Percentiles rank a stretch among this genome's conserved stretches.
These are phyloP conservation scores for Cichlasoma orientale DNA, from an alignment of 2,797 vertebrate genomes.

Conservation along the genomic window DNA sequence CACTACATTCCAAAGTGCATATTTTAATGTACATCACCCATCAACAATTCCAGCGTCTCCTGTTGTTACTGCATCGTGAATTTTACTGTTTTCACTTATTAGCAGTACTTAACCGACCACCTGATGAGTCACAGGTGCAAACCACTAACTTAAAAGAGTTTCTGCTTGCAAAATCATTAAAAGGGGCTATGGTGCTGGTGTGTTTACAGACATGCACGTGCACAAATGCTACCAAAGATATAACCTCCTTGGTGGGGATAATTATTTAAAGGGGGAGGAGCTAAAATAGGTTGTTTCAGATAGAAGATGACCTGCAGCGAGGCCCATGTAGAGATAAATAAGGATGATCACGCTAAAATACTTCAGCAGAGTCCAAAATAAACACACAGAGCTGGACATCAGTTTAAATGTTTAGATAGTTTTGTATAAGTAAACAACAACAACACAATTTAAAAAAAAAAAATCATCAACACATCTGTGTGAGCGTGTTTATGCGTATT, in stretches of 20 bases:
- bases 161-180: background rate
- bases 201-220: no score
- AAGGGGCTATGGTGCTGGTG: background rate
- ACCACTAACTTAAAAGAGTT: background rate
- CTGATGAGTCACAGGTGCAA: fast-evolving
- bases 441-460: fast-evolving
- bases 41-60: background rate
- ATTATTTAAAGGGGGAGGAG: background rate
- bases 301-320: background rate
- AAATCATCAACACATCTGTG: background rate
- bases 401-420: background rate
- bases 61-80: background rate
- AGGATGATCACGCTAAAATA: background rate
- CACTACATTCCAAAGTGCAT: background rate
- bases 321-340: no score
- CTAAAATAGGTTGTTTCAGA: background rate
- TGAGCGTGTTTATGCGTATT: background rate
- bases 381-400: background rate
- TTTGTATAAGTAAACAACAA: background rate
- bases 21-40: background rate
- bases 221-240: no score
- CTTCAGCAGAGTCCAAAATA: background rate
- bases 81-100: background rate
- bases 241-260: no score
- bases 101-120: background rate